Percentiles rank a stretch among this genome's conserved stretches.
phyloP scores from a whole-genome alignment of 2,797 vertebrate species.

The Neosilurus mollespiculum region DNA sequence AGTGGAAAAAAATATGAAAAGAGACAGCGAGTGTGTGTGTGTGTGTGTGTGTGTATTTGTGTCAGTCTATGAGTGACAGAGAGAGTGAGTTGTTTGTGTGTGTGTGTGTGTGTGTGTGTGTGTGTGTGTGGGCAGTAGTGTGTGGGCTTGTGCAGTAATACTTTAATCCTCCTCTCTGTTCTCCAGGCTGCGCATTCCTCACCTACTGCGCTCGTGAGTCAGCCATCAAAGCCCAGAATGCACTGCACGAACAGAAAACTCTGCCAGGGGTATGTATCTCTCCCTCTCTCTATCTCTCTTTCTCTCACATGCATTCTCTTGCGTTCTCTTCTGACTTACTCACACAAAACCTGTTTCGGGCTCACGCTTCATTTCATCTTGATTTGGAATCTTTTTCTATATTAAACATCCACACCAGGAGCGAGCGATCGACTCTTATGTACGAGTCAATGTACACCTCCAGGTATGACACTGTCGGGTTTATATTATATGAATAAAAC shows the following conservation, averaged over 20 bases:
- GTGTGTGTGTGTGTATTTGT: constrained; percentile 5
- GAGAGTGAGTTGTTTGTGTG: neutral
- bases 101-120: constrained; percentile 29
- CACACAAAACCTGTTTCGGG: constrained; percentile 7
- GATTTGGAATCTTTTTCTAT: constrained; percentile 10
- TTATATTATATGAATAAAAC: constrained; percentile 2
- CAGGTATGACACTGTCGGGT: neutral
- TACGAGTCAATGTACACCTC: neutral
- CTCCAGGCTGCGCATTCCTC: constrained; percentile 54
- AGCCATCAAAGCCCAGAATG: constrained; percentile 57
- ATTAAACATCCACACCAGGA: constrained; percentile 28
- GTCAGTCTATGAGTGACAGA: constrained; percentile 24
- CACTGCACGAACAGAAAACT: constrained; percentile 58
- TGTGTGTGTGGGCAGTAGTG: constrained; percentile 42
- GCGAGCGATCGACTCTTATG: neutral
- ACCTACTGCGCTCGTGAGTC: constrained; percentile 55
- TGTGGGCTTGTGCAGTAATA: constrained; percentile 41
- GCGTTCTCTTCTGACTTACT: constrained; percentile 19
- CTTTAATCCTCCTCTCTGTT: constrained; percentile 49
- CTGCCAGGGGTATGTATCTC: constrained; percentile 51
- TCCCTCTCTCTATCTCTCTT: constrained; percentile 6
- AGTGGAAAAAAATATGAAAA: neutral
- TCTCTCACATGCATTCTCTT: neutral
- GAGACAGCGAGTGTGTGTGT: neutral
- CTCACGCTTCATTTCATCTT: constrained; percentile 1